These are phyloP conservation scores for Pasiphila rectangulata DNA, from an alignment of 2,888 invertebrate genomes.

Conservation along the genomic window DNA sequence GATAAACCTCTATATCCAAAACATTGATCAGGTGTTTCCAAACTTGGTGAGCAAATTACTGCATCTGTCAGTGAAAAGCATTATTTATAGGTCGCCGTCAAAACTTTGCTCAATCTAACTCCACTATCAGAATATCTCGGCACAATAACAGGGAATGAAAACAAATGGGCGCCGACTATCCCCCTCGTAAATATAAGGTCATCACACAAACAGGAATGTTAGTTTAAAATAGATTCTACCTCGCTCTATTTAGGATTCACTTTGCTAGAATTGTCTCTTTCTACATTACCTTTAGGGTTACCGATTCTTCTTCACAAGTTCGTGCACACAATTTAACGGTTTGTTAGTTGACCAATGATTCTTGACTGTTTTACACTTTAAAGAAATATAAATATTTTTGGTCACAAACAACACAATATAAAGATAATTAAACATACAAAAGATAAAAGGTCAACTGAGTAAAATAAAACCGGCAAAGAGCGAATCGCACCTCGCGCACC, in stretches of 20 bases:
- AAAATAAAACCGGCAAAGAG: too few relatives aligned
- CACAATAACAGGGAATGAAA: slow-evolving; percentile 19
- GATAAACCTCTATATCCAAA: too few relatives aligned
- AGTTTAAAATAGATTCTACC: background rate
- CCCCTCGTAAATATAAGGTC: slow-evolving; percentile 43
- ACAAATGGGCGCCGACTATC: slow-evolving; percentile 28
- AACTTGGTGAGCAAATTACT: background rate
- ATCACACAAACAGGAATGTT: background rate
- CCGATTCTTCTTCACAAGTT: too few relatives aligned
- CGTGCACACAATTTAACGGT: background rate
- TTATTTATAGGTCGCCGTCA: background rate
- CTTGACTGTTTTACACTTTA: background rate
- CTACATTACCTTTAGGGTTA: too few relatives aligned
- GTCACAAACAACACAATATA: too few relatives aligned
- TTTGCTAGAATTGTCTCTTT: background rate
- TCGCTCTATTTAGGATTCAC: background rate
- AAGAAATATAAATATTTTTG: too few relatives aligned
- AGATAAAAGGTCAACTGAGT: too few relatives aligned
- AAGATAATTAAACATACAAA: too few relatives aligned
- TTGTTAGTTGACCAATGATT: background rate
- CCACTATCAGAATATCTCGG: background rate
- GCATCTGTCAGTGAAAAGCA: background rate
- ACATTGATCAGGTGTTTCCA: background rate
- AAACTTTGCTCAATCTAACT: slow-evolving; percentile 2
- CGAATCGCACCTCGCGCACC: too few relatives aligned